Conservation (phyloP, 2,113 vertebrate genomes). For the Hirundichthys speculiger region DNA sequence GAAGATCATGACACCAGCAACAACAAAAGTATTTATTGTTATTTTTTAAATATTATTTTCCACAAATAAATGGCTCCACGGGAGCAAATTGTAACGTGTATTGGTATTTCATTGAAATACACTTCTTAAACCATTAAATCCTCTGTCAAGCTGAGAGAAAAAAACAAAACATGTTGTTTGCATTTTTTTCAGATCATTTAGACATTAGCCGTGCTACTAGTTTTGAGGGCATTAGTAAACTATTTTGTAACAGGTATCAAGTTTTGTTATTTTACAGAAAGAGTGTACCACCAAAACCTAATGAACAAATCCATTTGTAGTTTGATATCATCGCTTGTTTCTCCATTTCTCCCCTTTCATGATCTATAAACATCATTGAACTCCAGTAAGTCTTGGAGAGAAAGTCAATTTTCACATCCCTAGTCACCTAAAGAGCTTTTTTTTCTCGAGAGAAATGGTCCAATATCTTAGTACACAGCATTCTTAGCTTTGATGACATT, state of each 20-base stretch:
- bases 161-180: background rate
- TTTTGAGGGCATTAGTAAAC: background rate
- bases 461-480: slow-evolving; percentile 10
- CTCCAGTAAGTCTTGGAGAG: background rate
- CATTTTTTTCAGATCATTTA: background rate
- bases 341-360: background rate
- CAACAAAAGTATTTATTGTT: too few relatives aligned
- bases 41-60: too few relatives aligned
- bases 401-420: slow-evolving; percentile 23
- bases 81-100: too few relatives aligned
- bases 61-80: too few relatives aligned
- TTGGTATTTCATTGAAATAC: too few relatives aligned
- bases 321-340: background rate
- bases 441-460: slow-evolving; percentile 21
- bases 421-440: slow-evolving; percentile 21
- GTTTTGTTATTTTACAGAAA: background rate
- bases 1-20: too few relatives aligned
- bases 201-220: background rate
- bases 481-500: slow-evolving; percentile 19
- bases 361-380: slow-evolving; percentile 21
- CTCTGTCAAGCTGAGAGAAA: too few relatives aligned
- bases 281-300: slow-evolving; percentile 2
- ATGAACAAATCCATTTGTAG: slow-evolving; percentile 19
- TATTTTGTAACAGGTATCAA: slow-evolving; percentile 7
- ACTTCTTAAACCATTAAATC: too few relatives aligned